A percentile compares a stretch with the other conserved stretches of the same genome.
phyloP scores from a whole-genome alignment of 2,797 vertebrate species.

The Lepilemur septentrionalis region DNA sequence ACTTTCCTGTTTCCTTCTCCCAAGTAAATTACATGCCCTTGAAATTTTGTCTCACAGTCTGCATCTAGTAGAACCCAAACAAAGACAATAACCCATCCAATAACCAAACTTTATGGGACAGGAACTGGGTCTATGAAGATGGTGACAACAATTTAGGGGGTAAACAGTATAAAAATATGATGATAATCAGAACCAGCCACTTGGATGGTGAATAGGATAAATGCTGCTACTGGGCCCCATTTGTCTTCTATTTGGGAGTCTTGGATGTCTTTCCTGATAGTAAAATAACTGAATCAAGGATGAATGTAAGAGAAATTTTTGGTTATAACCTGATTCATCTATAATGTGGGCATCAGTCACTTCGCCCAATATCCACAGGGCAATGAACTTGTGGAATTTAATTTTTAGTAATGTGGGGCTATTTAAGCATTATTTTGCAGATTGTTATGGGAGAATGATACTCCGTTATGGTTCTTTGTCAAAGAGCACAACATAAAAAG shows the following conservation, averaged over 20 bases:
- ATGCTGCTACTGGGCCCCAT: neutral
- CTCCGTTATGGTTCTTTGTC: constrained; percentile 28
- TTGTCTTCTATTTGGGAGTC: neutral
- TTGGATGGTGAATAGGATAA: neutral
- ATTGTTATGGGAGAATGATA: constrained; percentile 17
- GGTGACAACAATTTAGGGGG: neutral
- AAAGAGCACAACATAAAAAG: constrained; percentile 36
- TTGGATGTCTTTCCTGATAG: neutral
- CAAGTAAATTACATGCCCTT: neutral
- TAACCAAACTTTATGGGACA: neutral
- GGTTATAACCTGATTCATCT: neutral
- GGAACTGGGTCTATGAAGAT: neutral
- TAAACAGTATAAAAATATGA: neutral
- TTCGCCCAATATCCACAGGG: neutral
- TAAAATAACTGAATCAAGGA: constrained; percentile 4
- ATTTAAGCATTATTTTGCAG: constrained; percentile 24
- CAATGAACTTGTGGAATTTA: constrained; percentile 30
- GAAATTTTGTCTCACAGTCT: constrained; percentile 4
- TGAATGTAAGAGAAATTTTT: neutral
- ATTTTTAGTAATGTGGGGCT: constrained; percentile 23
- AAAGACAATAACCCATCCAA: neutral
- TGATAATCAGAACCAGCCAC: neutral
- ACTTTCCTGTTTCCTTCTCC: neutral
- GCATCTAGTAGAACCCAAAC: neutral
- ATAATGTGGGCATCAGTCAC: neutral